A percentile compares a stretch with the other conserved stretches of the same genome.
Evolutionary conservation across 2,113 vertebrate species (phyloP).

Genomic region (Ptychochromis oligacanthus): DNA sequence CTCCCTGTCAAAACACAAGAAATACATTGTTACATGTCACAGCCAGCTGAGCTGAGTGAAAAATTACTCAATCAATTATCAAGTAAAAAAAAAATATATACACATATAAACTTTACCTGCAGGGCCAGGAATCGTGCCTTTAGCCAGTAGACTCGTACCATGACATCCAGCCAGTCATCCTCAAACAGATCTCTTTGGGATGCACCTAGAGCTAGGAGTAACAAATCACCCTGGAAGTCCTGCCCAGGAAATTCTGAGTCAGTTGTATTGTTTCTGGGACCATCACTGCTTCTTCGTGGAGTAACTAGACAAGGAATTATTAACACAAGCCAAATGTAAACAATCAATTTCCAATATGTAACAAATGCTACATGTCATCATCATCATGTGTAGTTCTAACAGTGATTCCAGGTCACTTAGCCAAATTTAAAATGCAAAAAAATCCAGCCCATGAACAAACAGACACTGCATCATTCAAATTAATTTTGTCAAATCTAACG

Average conservation of each 20-base stretch:
- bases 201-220: slow-evolving; percentile 89
- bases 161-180: slow-evolving; percentile 88
- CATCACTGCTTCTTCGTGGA: slow-evolving; percentile 82
- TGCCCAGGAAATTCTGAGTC: slow-evolving; percentile 87
- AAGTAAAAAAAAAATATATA: background rate
- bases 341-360: background rate
- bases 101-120: slow-evolving; percentile 80
- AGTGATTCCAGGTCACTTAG: background rate
- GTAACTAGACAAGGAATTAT: slow-evolving; percentile 79
- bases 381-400: background rate
- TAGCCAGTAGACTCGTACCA: slow-evolving; percentile 93
- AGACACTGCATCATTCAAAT: background rate
- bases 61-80: background rate
- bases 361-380: background rate
- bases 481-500: background rate
- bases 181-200: slow-evolving; percentile 92
- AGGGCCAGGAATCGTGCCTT: slow-evolving; percentile 92
- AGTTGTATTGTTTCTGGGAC: slow-evolving; percentile 76
- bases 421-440: background rate
- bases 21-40: background rate
- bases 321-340: background rate
- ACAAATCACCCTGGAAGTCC: slow-evolving; percentile 89
- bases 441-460: background rate
- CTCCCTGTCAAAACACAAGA: slow-evolving; percentile 81
- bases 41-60: background rate